phyloP scores from a whole-genome alignment of 2,797 vertebrate genomes.

The Squalus acanthias region DNA sequence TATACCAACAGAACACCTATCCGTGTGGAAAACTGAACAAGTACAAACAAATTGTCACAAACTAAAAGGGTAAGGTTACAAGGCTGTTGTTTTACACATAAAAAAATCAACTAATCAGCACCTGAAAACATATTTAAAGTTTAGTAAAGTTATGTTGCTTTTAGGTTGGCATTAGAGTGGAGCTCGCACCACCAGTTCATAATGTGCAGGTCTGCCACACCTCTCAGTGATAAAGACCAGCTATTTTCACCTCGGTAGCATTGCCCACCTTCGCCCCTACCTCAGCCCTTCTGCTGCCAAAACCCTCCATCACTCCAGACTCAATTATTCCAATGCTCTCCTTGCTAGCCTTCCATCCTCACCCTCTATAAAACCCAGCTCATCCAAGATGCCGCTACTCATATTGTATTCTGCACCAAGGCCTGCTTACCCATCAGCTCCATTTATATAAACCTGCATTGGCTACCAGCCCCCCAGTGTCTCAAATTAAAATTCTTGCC shows the following conservation, averaged over 20 bases:
- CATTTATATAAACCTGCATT: not conserved
- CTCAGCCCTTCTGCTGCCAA: no score
- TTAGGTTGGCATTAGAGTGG: not conserved
- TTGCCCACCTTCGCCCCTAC: no score
- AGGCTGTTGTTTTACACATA: not conserved
- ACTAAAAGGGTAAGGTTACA: not conserved
- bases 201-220: not conserved
- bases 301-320: no score
- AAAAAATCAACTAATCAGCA: not conserved
- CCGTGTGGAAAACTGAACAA: not conserved
- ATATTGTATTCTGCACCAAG: not conserved
- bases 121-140: not conserved
- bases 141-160: not conserved
- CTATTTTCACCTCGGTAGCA: not conserved
- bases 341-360: not conserved
- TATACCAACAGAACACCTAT: not conserved
- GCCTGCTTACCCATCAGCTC: not conserved
- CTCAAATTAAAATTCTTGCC: not conserved
- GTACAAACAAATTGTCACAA: no score
- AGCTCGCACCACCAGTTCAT: not conserved
- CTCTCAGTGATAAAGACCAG: not conserved
- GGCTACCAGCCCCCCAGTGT: not conserved
- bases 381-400: not conserved
- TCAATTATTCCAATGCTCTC: no score
- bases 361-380: not conserved